Conservation (phyloP, 2,888 invertebrate genomes). For the Oxystoma pomonae region DNA sequence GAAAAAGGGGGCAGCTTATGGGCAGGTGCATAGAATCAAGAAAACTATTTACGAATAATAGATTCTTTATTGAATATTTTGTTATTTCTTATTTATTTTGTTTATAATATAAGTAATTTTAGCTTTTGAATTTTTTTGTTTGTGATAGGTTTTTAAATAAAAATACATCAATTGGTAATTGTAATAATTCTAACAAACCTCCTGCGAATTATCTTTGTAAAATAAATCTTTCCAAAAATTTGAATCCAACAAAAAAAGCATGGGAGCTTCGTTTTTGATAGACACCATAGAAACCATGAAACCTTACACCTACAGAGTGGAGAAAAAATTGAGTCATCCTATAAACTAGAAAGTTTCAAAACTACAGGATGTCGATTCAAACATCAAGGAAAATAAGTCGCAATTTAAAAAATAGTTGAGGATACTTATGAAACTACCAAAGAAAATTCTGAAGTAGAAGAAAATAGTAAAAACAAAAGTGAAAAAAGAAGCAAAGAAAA, state of each 20-base stretch:
- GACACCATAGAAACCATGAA: constrained; percentile 9
- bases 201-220: no score
- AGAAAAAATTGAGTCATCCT: neutral
- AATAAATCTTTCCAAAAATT: neutral
- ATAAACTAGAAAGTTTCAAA: neutral
- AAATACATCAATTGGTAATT: no score
- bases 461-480: neutral
- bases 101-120: no score
- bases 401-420: constrained; percentile 12
- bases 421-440: neutral
- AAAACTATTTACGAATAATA: neutral
- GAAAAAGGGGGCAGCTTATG: neutral
- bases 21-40: neutral
- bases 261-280: neutral
- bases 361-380: neutral
- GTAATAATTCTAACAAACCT: no score
- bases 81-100: no score
- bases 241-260: neutral
- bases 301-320: constrained; percentile 15
- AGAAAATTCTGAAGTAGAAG: neutral
- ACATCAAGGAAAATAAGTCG: no score
- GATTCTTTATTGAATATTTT: no score
- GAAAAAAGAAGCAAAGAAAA: neutral
- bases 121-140: no score
- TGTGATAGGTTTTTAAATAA: no score